These are phyloP conservation scores for Pelobates cultripes DNA, from an alignment of 2,797 vertebrate species.

Conservation along the genomic window DNA sequence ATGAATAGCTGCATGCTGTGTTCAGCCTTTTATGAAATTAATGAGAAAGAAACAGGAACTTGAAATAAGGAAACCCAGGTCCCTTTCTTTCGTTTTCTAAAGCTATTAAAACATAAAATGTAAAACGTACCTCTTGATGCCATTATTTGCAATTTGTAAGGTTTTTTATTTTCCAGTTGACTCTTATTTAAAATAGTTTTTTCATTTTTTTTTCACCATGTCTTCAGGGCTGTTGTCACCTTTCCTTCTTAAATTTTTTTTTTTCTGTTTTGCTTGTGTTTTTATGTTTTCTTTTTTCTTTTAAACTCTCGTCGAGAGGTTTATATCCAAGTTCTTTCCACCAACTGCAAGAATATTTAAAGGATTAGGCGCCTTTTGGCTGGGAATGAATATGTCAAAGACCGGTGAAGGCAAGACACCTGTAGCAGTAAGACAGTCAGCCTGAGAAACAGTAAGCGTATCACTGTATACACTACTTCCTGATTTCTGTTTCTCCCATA, in stretches of 20 bases:
- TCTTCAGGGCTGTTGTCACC: neutral
- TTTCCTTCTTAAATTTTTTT: neutral
- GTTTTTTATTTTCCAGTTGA: neutral
- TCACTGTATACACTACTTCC: constrained; percentile 23
- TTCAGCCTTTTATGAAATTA: no score
- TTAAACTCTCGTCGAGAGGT: neutral
- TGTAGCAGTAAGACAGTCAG: neutral
- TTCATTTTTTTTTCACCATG: neutral
- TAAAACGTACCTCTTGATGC: constrained; percentile 23
- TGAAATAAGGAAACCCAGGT: constrained; percentile 16
- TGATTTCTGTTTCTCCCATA: constrained; percentile 37
- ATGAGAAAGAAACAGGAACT: constrained; percentile 32
- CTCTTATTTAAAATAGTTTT: no score
- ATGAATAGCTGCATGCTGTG: no score
- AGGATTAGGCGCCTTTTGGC: neutral
- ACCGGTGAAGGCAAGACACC: constrained; percentile 13
- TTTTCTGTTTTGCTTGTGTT: neutral
- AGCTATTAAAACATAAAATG: neutral
- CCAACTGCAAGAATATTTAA: neutral
- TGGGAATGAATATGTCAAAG: neutral
- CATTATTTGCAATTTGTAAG: neutral
- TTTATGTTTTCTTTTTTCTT: neutral
- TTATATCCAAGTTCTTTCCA: neutral
- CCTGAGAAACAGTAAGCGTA: constrained; percentile 23
- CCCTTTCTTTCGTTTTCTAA: neutral